Base-by-base conservation (phyloP, 2,113 vertebrate species). In the Coptodon bakossiorum region DNA sequence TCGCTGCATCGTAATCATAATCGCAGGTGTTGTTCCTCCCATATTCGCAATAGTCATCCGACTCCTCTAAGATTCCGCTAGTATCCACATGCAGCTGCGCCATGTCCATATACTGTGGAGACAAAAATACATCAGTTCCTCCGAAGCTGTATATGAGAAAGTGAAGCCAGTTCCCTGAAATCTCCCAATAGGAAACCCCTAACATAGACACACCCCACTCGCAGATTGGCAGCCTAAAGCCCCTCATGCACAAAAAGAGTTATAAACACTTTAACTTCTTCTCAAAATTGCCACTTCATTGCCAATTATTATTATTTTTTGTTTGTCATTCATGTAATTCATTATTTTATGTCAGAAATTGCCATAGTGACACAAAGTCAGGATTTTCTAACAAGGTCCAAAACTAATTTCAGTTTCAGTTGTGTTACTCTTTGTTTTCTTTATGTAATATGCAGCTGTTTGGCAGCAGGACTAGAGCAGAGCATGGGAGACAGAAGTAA, bases 41-140 rank as follows among this genome's bases (percentile, higher is more conserved):
- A 34, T 61, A 19, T 61, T 61, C 16, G 29, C 0, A 61, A 5
- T 96, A 96, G 50, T 95, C 86, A 10, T 83, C 92, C 7, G 38
- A 86, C 5, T 94, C 96, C 5, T 94, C 96, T 27, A 97, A 95
- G 3, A 96, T 3, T 36, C 96, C 96, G 17, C 22, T 88, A 1
- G 57, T 10, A 0, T 61, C 8, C 57, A 61, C 57, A 34, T 22
- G 57, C 29, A 61, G 29, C 8, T 61, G 29, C 34, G 57, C 29
- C 34, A 40, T 91, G 48, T 57, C 68, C 82, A 24, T 80, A 86
- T 89, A 7, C 63, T 87, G 90, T 38, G 5, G 59, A 93, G 86
- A 14, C 1, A 22, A 61, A 83, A 85, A 81, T 19, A 53, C 36
- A 27, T 19, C 22, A 24, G 68, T 27, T 22, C 9, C 29, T 48